Evolutionary conservation across 2,113 vertebrate genomes (phyloP), one percentile per base, ranked within the genome.

Genomic region (Petrocephalus zakoni): DNA sequence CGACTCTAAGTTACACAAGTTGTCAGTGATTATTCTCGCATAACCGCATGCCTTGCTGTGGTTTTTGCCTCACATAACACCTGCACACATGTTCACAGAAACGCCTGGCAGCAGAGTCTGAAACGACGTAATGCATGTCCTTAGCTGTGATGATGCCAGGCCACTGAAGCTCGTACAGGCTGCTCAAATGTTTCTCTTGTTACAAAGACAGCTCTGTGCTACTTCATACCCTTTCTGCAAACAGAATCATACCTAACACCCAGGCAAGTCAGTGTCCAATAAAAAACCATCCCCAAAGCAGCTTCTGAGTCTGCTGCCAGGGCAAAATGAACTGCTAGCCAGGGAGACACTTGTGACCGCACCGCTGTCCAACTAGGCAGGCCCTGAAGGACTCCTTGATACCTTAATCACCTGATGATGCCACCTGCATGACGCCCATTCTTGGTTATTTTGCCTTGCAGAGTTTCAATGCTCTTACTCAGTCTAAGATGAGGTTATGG

Each of bases 401-500:
- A 42, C 29, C 72, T 6, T 3, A n/a, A 78, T 19, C 6, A 19
- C 13, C 29, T 1, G 68, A 75, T 75, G 68, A 75, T 75, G 53
- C 17, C n/a, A 21, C 7, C 5, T 21, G 17, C 21, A 19, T 82
- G 82, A 87, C 15, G 15, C 0, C 75, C 42, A 51, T 58, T 6
- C 37, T 21, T 56, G 84, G 52, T 21, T 47, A 22, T 25, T 53
- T 85, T 95, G 87, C 93, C 93, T 94, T 95, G 56, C 95, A 96
- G 95, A 94, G 91, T 92, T 89, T 93, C 95, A 94, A 95, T 95
- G 95, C 94, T 92, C 94, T 94, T 94, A 94, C 91, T 93, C 87
- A 93, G 92, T 93, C 94, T 96, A 96, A 95, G 94, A 96, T 96
- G 95, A 96, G 95, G 95, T 93, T 96, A 96, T 96, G 96, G 96